These are phyloP conservation scores for Penaeus monodon DNA, from an alignment of 2,888 invertebrate genomes.

Conservation along the genomic window DNA sequence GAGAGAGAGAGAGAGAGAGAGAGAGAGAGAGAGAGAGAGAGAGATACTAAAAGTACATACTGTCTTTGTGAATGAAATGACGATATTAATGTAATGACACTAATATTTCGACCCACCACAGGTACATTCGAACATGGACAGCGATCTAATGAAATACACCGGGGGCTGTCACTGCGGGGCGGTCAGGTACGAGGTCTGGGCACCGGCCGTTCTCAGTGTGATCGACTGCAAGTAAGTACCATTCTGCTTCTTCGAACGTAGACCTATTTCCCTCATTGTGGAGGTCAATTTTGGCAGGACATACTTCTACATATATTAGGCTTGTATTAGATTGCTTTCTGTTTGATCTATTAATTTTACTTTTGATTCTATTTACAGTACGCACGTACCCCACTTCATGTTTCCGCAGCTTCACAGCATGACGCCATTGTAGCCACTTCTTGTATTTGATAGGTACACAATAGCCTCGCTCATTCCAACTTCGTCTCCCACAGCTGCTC, in stretches of 20 bases:
- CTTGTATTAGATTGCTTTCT: background rate
- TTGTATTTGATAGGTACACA: too few species aligned
- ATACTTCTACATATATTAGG: background rate
- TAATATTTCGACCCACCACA: too few species aligned
- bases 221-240: constrained; percentile 71
- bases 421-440: too few species aligned
- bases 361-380: background rate
- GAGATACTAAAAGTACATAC: too few species aligned
- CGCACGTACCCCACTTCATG: background rate
- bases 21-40: too few species aligned
- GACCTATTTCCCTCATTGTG: too few species aligned
- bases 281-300: background rate
- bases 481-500: constrained; percentile 69
- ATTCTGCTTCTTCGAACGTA: too few species aligned
- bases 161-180: constrained; percentile 72
- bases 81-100: too few species aligned
- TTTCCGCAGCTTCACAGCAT: too few species aligned
- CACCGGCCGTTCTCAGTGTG: constrained; percentile 69
- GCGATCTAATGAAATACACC: constrained; percentile 66
- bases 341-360: background rate
- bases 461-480: background rate
- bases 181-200: constrained; percentile 70
- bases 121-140: too few species aligned
- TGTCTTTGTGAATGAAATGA: too few species aligned
- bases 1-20: too few species aligned